Conservation (phyloP, 1,140 invertebrate genomes). For the Telenomus remus region DNA sequence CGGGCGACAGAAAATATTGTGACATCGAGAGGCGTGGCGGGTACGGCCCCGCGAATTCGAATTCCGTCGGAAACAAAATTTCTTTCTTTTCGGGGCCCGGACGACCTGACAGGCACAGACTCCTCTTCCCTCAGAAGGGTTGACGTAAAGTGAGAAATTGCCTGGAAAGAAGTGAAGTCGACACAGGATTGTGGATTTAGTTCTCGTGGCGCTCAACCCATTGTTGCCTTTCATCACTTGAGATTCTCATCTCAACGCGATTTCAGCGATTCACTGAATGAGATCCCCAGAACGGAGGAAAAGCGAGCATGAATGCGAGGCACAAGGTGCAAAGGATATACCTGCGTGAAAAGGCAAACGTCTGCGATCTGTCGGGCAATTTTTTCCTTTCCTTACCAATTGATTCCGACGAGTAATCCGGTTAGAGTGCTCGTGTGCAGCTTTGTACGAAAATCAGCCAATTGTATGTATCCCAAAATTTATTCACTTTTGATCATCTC, state of each 20-base stretch:
- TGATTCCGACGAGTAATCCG: conserved; percentile 46
- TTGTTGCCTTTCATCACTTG: conserved; percentile 68
- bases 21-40: conserved; percentile 68
- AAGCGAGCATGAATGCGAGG: conserved; percentile 30
- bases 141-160: conserved; percentile 42
- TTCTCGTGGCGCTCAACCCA: conserved; percentile 60
- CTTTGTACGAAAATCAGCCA: conserved; percentile 2
- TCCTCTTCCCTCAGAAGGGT: conserved; percentile 16
- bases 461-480: no score
- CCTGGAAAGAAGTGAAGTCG: conserved; percentile 26
- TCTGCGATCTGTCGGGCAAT: conserved; percentile 8
- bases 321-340: conserved; percentile 44
- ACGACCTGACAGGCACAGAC: no score
- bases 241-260: conserved; percentile 72
- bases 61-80: conserved; percentile 24
- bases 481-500: no score
- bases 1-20: conserved; percentile 69
- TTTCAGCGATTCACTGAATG: conserved; percentile 55
- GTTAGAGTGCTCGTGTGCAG: conserved; percentile 24
- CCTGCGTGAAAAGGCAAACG: conserved; percentile 51
- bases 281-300: conserved; percentile 24
- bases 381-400: conserved; percentile 12
- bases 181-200: conserved; percentile 66
- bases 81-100: no score
- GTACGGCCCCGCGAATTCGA: conserved; percentile 27